phyloP scores from a whole-genome alignment of 1,140 invertebrate species.

The Cepaea nemoralis region DNA sequence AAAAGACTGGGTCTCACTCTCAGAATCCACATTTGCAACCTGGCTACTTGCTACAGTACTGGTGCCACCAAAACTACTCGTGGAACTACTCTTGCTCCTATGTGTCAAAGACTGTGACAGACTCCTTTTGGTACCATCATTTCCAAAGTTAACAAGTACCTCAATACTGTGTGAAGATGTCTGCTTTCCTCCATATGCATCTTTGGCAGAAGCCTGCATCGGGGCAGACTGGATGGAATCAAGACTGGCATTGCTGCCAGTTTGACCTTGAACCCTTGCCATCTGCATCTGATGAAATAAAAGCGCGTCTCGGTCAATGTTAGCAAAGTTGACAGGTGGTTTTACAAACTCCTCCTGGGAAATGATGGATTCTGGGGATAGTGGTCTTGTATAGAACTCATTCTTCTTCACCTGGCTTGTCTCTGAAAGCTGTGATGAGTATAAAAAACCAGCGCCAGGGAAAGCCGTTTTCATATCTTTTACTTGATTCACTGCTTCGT shows the following conservation, averaged over 20 bases:
- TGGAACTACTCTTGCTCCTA: constrained; percentile 8
- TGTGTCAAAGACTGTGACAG: constrained; percentile 39
- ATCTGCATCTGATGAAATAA: constrained; percentile 68
- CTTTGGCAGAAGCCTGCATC: constrained; percentile 51
- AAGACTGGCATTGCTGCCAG: constrained; percentile 59
- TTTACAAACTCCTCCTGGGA: constrained; percentile 60
- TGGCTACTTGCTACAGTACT: neutral
- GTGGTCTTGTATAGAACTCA: constrained; percentile 23
- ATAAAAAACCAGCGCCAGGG: neutral
- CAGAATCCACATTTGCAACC: neutral
- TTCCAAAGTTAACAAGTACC: constrained; percentile 60
- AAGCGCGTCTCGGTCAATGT: constrained; percentile 66
- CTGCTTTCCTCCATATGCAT: constrained; percentile 39
- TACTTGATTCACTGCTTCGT: neutral
- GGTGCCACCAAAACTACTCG: neutral
- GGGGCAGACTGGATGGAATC: constrained; percentile 66
- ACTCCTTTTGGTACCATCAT: constrained; percentile 19
- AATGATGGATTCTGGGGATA: constrained; percentile 50
- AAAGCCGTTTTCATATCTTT: neutral
- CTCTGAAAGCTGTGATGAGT: neutral
- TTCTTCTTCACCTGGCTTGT: neutral
- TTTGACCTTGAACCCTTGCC: constrained; percentile 53
- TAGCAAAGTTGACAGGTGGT: constrained; percentile 46
- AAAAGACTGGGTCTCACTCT: neutral
- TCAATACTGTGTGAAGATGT: constrained; percentile 66